Evolutionary conservation across 2,113 vertebrate genomes (phyloP).

Genomic region (Monarcha castaneiventris): DNA sequence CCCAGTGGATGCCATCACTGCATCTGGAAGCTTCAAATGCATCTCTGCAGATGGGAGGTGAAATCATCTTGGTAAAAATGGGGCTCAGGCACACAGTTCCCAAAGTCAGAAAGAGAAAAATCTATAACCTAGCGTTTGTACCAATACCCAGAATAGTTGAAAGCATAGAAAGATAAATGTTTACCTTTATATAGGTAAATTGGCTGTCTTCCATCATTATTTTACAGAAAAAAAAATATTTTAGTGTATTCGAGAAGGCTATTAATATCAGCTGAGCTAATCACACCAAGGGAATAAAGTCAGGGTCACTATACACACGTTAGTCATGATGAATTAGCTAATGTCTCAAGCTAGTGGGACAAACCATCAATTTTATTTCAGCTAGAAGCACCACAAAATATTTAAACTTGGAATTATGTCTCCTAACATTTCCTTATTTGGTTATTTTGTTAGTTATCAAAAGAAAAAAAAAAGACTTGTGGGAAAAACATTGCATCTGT

Average conservation of each 20-base stretch:
- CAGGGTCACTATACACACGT: neutral
- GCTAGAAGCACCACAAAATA: neutral
- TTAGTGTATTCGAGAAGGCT: neutral
- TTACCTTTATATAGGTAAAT: neutral
- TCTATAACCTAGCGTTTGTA: neutral
- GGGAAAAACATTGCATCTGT: neutral
- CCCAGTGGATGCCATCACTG: fast-evolving
- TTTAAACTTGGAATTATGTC: neutral
- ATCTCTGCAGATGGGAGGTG: neutral
- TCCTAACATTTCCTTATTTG: neutral
- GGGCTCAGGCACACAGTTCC: neutral
- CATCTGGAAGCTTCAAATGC: neutral
- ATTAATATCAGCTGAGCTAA: neutral
- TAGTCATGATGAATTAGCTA: neutral
- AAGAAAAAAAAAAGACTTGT: neutral
- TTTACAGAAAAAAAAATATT: neutral
- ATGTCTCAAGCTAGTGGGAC: neutral
- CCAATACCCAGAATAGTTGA: neutral
- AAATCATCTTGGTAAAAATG: neutral
- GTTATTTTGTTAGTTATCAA: neutral
- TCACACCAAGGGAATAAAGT: neutral
- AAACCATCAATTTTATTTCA: neutral
- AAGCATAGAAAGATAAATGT: neutral
- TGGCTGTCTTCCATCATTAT: neutral
- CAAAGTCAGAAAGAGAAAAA: neutral